Conservation (phyloP, 1,140 invertebrate species). For the Hypothenemus hampei region DNA sequence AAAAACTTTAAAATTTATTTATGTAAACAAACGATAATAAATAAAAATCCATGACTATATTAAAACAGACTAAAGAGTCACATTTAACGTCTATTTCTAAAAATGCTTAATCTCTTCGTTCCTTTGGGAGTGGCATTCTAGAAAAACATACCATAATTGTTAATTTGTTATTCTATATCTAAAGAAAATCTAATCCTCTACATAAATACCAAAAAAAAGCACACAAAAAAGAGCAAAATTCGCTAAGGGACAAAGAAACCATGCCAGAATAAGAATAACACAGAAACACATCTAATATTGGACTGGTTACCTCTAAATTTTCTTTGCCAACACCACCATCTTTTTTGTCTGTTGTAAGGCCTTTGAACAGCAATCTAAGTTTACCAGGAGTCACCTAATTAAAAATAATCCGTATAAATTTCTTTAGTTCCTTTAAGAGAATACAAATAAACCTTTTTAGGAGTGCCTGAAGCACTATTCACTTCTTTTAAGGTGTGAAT, state of each 20-base stretch:
- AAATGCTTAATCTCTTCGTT: not conserved
- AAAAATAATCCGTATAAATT: not conserved
- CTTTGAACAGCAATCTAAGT: conserved; percentile 34
- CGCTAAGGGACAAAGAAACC: too few relatives aligned
- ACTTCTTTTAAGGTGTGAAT: conserved; percentile 37
- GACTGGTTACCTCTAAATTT: conserved; percentile 29
- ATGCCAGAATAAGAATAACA: too few relatives aligned
- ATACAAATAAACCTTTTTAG: conserved; percentile 33
- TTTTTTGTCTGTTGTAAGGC: too few relatives aligned
- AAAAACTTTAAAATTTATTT: too few relatives aligned
- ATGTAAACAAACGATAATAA: too few relatives aligned
- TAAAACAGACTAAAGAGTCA: too few relatives aligned
- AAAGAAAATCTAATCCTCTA: conserved; percentile 1
- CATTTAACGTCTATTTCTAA: too few relatives aligned
- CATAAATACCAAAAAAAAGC: not conserved
- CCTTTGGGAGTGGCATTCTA: not conserved
- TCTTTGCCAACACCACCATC: conserved; percentile 17
- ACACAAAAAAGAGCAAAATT: not conserved
- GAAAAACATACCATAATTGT: not conserved
- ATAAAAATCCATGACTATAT: too few relatives aligned
- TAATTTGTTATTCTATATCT: too few relatives aligned
- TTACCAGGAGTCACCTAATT: conserved; percentile 34
- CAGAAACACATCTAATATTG: not conserved
- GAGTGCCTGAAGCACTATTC: conserved; percentile 30
- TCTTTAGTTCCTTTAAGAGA: not conserved